Percentiles rank a stretch among this genome's conserved stretches.
Evolutionary conservation across 2,888 invertebrate genomes (phyloP).

Genomic region (Clitarchus hookeri): DNA sequence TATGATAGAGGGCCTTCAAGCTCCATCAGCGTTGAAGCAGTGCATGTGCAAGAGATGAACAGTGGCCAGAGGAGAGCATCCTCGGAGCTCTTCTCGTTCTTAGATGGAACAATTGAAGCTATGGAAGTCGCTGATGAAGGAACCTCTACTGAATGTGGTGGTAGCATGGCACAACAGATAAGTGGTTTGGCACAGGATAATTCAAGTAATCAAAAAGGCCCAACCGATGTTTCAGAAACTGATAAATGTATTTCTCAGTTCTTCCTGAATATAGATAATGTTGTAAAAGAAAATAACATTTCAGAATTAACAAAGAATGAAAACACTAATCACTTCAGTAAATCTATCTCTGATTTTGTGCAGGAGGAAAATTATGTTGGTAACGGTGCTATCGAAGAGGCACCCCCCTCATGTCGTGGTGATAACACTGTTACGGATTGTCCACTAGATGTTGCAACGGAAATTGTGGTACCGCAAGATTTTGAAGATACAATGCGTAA

Average conservation of each 20-base stretch:
- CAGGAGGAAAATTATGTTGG: background rate
- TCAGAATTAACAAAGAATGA: background rate
- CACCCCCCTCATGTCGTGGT: background rate
- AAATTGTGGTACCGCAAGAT: background rate
- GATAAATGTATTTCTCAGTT: background rate
- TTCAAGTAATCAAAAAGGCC: background rate
- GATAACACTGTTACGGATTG: background rate
- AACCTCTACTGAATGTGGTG: background rate
- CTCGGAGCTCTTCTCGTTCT: background rate
- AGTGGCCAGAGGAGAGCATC: background rate
- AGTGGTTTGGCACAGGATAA: background rate
- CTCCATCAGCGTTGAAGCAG: background rate
- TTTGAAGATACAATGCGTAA: background rate
- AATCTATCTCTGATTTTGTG: background rate
- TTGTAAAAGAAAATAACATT: background rate
- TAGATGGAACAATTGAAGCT: background rate
- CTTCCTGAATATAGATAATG: background rate
- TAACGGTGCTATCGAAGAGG: background rate
- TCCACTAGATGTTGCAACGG: background rate
- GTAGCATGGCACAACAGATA: background rate
- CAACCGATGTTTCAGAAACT: background rate
- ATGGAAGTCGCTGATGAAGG: background rate
- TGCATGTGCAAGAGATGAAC: too few relatives aligned
- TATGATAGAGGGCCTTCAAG: too few relatives aligned
- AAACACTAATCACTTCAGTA: background rate